Base-by-base conservation (phyloP, 1,140 invertebrate species). In the Drosophila gunungcola region DNA sequence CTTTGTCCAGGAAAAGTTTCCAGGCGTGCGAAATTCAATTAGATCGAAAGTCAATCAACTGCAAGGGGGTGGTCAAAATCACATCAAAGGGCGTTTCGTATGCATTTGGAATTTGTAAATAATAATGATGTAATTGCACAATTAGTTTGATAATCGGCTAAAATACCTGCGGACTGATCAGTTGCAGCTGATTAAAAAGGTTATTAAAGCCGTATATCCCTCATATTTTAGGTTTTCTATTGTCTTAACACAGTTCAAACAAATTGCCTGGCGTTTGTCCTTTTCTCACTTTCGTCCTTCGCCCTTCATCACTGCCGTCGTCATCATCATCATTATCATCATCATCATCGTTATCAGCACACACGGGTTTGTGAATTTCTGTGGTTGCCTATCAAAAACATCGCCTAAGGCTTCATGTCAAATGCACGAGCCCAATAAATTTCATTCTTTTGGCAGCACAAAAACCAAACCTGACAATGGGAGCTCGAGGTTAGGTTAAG, bases 381-480 rank as follows among this genome's bases (percentile, higher is more conserved):
- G 63, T 48, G 53, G 57, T 70, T 46, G 67, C 55, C 78, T 70
- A 78, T 86, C 78, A 81, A 81, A 81, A 74, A 56, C 60, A 49
- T 78, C 27, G 68, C 82, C 78, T 69, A 86, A 86, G 81, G 81
- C 82, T 84, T 84, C 82, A 84, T 81, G 81, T 85, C 82, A 85
- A 86, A 81, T 86, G 81, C 81, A 85, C 56, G 82, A 85, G 65
- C 73, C 57, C 69, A 86, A 85, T 85, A 85, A 85, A 85, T 86
- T 86, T 85, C 68, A 74, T 61, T 64, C 75, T 67, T 62, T 52
- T 38, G 41, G 16, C 57, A 72, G 70, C 49, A 55, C 32, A 67
- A 58, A 68, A 77, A 49, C 54, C 53, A 57, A 68, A 34, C 41
- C 62, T 45, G 46, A 84, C 81, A 86, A 85, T 86, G 49, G 60